Evolutionary conservation across 2,797 vertebrate genomes (phyloP).

Genomic region (Garrulus glandarius): DNA sequence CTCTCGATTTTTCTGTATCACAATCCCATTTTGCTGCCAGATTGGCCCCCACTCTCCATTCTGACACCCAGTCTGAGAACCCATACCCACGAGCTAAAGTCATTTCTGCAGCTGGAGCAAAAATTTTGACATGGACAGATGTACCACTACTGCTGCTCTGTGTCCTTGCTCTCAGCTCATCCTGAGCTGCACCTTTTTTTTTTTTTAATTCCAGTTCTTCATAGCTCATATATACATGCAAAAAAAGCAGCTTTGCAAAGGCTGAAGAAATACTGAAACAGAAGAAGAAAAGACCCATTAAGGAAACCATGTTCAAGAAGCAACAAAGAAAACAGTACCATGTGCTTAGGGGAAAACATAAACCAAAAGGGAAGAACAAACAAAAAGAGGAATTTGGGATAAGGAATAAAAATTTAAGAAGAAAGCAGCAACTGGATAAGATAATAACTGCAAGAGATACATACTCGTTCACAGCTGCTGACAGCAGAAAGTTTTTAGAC

Average conservation of each 20-base stretch:
- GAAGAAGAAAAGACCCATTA: neutral
- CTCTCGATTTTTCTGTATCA: neutral
- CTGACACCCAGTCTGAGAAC: neutral
- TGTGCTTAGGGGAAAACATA: neutral
- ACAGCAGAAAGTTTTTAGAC: neutral
- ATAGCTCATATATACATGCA: neutral
- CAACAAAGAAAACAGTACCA: neutral
- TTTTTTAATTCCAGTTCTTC: neutral
- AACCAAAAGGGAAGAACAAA: neutral
- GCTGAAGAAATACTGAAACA: neutral
- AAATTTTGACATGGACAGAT: neutral
- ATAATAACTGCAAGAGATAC: neutral
- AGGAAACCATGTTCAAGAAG: neutral
- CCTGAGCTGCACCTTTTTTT: neutral
- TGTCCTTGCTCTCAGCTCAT: neutral
- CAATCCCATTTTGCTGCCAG: neutral
- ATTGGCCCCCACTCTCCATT: neutral
- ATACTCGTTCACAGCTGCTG: neutral
- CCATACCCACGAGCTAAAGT: neutral
- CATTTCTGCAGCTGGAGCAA: neutral
- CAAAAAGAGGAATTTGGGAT: neutral
- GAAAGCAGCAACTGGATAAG: neutral
- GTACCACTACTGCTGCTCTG: neutral
- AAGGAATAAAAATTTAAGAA: neutral
- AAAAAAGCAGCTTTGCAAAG: neutral